Base-by-base conservation (phyloP, 2,888 invertebrate species). In the Drymonia ruficornis region DNA sequence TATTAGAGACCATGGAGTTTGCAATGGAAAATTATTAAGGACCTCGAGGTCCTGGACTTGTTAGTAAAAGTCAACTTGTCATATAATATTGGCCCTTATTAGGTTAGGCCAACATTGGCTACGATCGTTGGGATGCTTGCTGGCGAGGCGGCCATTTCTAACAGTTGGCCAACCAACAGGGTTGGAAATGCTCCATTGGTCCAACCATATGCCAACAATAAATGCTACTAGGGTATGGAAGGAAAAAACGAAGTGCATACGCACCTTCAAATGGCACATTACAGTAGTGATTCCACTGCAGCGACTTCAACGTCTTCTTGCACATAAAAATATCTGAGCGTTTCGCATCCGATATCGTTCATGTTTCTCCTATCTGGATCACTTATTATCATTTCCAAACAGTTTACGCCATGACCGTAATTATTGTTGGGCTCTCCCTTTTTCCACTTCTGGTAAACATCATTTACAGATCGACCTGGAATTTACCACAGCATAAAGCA, bases 141-240 rank as follows among this genome's bases (percentile, higher is more conserved):
- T 31, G 31, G 9, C 31, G 7, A 31, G 31, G 31, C 31, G 31
- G 31, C 31, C 40, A 19, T 44, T 42, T 12, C 56, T 52, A 13
- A 42, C 45, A 18, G 45, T 45, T 13, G 52, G 52, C 38, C 31
- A 34, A 34, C 31, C 8, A 34, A 11, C 12, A 34, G 31, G 11
- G 31, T 11, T 34, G 31, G 31, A 34, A 34, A 34, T 34, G 31
- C 8, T 34, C 7, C 31, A 34, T 34, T 34, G 31, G 31, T 34
- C 31, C 31, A 34, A 31, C 31, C 9, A 7, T 9, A 11, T 34
- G 31, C 9, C 31, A 5, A 34, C 31, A 34, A 34, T 34, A 34
- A 34, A 34, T 34, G 31, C 31, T 34, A 34, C 31, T 34, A 34
- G 31, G 31, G 28, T 28, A 8, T 28, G n/a, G n/a, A n/a, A n/a